Evolutionary conservation across 2,888 invertebrate species (phyloP).

Genomic region (Hololepta plana): DNA sequence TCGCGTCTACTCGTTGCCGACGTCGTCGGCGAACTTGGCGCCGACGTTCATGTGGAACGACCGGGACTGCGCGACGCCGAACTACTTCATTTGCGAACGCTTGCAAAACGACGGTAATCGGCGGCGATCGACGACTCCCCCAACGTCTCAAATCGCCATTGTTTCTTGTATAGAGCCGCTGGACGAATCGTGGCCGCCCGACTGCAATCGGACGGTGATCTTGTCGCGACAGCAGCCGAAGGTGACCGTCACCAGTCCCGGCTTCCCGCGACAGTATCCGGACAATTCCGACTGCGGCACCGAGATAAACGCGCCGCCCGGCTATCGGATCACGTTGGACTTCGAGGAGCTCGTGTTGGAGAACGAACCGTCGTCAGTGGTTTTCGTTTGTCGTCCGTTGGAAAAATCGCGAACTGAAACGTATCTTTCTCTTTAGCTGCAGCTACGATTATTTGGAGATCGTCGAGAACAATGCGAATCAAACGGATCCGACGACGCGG

Average conservation of each 20-base stretch:
- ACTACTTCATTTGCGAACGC: constrained; percentile 58
- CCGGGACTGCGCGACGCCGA: constrained; percentile 51
- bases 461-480: constrained; percentile 15
- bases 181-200: constrained; percentile 28
- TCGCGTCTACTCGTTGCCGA: constrained; percentile 41
- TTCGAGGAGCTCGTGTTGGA: constrained; percentile 64
- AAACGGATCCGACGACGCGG: constrained; percentile 23
- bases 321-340: constrained; percentile 49
- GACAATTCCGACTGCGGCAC: constrained; percentile 60
- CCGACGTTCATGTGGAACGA: constrained; percentile 68
- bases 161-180: constrained; percentile 24
- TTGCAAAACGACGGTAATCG: constrained; percentile 44
- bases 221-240: constrained; percentile 47
- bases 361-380: constrained; percentile 57
- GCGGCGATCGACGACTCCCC: neutral
- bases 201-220: constrained; percentile 51
- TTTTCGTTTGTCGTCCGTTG: too few species aligned
- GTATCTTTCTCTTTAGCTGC: constrained; percentile 37
- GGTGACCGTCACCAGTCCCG: constrained; percentile 57
- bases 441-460: constrained; percentile 63
- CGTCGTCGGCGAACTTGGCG: constrained; percentile 27
- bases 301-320: constrained; percentile 46
- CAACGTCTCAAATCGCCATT: too few species aligned
- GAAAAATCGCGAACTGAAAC: neutral
- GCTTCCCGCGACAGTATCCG: constrained; percentile 61